Conservation (phyloP, 2,888 invertebrate genomes). For the Malthinus seriepunctatus region DNA sequence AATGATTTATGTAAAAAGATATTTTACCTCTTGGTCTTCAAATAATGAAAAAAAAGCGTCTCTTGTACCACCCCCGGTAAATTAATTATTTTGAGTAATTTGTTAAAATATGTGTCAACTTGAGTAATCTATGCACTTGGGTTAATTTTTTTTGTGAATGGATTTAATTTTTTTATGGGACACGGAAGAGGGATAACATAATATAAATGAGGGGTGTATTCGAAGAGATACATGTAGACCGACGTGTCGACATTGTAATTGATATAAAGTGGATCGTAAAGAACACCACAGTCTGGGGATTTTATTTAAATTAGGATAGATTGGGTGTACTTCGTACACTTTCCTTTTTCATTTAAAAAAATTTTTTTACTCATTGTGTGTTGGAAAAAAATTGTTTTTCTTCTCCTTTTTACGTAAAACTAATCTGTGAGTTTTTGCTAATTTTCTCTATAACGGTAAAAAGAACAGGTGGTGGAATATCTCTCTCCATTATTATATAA, state of each 20-base stretch:
- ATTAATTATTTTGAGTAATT: conserved; percentile 30
- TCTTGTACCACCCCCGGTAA: background rate
- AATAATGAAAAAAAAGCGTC: no score
- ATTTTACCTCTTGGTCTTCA: no score
- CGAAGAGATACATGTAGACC: conserved; percentile 12
- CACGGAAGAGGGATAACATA: conserved; percentile 11
- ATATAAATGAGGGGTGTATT: conserved; percentile 8
- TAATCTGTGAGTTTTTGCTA: conserved; percentile 3
- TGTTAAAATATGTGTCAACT: conserved; percentile 23
- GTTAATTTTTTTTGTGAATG: conserved; percentile 9
- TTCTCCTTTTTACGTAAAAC: background rate
- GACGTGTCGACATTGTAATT: conserved; percentile 28
- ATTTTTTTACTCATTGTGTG: background rate
- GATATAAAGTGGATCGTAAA: conserved; percentile 32
- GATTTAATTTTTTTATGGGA: conserved; percentile 15
- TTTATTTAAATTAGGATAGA: conserved; percentile 33
- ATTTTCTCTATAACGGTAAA: conserved; percentile 14
- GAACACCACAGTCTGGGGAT: conserved; percentile 30
- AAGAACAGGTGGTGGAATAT: conserved; percentile 21
- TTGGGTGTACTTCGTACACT: conserved; percentile 23
- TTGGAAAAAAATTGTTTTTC: background rate
- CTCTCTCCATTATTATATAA: conserved; percentile 20
- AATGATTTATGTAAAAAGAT: no score
- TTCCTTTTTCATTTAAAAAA: conserved; percentile 13
- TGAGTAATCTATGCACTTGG: conserved; percentile 25